A percentile compares a stretch with the other conserved stretches of the same genome.
Conservation (phyloP, 2,888 invertebrate genomes). For the Chalcis sispes region DNA sequence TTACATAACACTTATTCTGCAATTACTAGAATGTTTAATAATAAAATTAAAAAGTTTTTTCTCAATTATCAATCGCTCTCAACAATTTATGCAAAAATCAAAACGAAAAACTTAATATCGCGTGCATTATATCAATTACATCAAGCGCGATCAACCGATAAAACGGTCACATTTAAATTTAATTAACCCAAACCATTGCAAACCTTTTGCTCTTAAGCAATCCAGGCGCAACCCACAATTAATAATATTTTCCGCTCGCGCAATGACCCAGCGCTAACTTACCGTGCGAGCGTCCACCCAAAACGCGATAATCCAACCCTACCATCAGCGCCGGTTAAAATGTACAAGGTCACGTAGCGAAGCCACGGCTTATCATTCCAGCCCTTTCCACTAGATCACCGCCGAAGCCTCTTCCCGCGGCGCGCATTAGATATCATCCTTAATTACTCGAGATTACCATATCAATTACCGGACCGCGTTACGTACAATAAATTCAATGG, state of each 20-base stretch:
- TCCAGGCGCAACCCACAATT: conserved; percentile 28
- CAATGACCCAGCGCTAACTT: conserved; percentile 11
- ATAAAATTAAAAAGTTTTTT: too few species aligned
- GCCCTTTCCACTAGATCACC: conserved; percentile 4
- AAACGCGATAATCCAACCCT: conserved; percentile 28
- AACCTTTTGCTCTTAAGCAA: neutral
- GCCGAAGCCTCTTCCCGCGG: neutral
- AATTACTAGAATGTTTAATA: too few species aligned
- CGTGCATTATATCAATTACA: too few species aligned
- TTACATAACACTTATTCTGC: too few species aligned
- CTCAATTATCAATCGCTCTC: too few species aligned
- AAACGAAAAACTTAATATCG: too few species aligned
- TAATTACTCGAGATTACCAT: conserved; percentile 49
- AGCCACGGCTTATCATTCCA: conserved; percentile 28
- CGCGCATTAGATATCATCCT: conserved; percentile 14
- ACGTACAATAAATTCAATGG: conserved; percentile 23
- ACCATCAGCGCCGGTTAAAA: conserved; percentile 35
- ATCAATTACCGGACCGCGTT: conserved; percentile 5
- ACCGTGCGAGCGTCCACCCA: too few species aligned
- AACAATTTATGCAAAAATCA: too few species aligned
- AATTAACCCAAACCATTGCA: conserved; percentile 30
- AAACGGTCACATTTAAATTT: conserved; percentile 12
- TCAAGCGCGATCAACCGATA: conserved; percentile 14
- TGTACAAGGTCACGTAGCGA: conserved; percentile 49
- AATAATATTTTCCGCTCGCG: conserved; percentile 43